Evolutionary conservation across 2,113 vertebrate genomes (phyloP).

Genomic region (Austrofundulus limnaeus): DNA sequence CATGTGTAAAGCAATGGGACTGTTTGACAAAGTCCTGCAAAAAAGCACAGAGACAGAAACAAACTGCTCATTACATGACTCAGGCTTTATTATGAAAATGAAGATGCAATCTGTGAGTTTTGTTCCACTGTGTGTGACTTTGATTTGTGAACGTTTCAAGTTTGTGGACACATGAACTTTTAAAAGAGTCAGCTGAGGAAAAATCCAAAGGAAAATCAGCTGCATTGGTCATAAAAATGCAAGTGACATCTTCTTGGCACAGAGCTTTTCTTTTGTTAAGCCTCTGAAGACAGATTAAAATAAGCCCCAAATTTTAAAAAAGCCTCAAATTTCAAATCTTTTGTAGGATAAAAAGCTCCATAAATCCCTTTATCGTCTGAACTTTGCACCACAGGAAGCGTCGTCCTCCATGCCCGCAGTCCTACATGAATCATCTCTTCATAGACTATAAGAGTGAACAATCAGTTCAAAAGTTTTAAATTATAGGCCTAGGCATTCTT

Average conservation of each 20-base stretch:
- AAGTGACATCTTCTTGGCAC: conserved; percentile 53
- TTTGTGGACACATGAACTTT: no score
- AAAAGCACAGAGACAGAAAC: conserved; percentile 2
- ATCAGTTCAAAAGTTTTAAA: conserved; percentile 25
- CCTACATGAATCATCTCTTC: conserved; percentile 29
- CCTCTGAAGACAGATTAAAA: background rate
- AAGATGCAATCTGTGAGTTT: background rate
- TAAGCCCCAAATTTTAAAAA: conserved; percentile 21
- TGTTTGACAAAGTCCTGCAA: conserved; percentile 87
- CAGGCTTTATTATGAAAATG: background rate
- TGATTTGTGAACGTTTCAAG: no score
- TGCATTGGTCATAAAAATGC: conserved; percentile 51
- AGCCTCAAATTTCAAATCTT: no score
- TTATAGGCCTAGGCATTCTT: background rate
- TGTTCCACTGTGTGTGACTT: background rate
- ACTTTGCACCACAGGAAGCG: conserved; percentile 15
- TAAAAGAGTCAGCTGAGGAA: no score
- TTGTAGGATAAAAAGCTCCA: conserved; percentile 14
- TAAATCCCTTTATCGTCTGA: conserved; percentile 3
- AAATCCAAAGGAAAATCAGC: conserved; percentile 27
- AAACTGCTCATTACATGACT: conserved; percentile 7
- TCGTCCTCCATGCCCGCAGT: conserved; percentile 17
- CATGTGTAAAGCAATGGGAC: conserved; percentile 81
- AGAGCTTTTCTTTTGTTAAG: conserved; percentile 37
- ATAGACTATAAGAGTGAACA: conserved; percentile 15